Base-by-base conservation (phyloP, 2,797 vertebrate genomes). In the Psittacula derbiana region DNA sequence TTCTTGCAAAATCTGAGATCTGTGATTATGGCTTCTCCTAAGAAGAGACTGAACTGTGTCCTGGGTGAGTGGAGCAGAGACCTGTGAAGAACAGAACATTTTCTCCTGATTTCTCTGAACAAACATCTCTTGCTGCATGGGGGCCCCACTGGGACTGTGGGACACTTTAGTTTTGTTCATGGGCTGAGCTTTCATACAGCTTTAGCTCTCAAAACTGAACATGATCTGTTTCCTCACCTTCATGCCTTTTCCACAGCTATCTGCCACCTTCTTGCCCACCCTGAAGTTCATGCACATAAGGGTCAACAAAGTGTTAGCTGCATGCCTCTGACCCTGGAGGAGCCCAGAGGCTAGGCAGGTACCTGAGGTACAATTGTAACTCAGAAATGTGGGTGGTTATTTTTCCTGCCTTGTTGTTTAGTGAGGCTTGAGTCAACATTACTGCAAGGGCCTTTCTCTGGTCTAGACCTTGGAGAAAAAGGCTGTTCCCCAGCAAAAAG, bases 401-500 rank as follows among this genome's bases (percentile, higher is more conserved):
- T 72, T 89, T 73, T 72, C 23, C 64, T 87, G 65, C 8, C 3
- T 53, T 76, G 25, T 60, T 93, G 36, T 89, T 92, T 47, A 71
- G 67, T 4, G 79, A 89, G 78, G 86, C 75, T 93, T 46, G 38
- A 71, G 49, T 75, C 89, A 91, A 92, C n/a, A 10, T 73, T 87
- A 71, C 92, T 5, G 2, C 7, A 25, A 80, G 83, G 74, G 86
- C 94, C 91, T 74, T 87, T 94, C 80, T 84, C 64, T 78, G 88
- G 74, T 61, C 49, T 89, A 89, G 78, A 78, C 61, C 78, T 87
- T 94, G 53, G 64, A 92, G 92, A 65, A 43, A 75, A 80, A 90
- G 75, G 50, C 49, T 71, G 11, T 30, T 94, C 46, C 43, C 57
- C 46, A 80, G 72, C 30, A 91, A 84, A 87, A 69, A 72, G 47